Percentiles rank a stretch among this genome's conserved stretches.
Evolutionary conservation across 2,888 invertebrate genomes (phyloP).

Genomic region (Acleris laterana): DNA sequence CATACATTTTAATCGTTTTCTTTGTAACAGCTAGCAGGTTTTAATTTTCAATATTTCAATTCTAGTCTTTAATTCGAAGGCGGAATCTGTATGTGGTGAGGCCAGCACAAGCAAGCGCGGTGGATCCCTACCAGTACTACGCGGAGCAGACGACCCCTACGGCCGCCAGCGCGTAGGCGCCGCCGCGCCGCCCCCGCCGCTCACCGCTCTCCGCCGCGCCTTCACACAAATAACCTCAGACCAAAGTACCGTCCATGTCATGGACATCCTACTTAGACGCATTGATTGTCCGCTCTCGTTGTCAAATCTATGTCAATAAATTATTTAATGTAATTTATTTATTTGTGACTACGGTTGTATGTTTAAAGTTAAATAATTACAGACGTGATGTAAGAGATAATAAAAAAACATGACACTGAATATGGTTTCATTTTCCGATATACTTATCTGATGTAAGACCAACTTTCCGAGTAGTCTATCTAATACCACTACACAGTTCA

Average conservation of each 20-base stretch:
- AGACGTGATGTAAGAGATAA: slow-evolving; percentile 73
- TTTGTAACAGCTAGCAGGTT: slow-evolving; percentile 36
- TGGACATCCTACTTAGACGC: slow-evolving; percentile 66
- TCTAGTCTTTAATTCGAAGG: slow-evolving; percentile 85
- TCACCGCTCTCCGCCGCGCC: slow-evolving; percentile 51
- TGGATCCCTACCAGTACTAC: slow-evolving; percentile 86
- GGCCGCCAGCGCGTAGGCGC: slow-evolving; percentile 54
- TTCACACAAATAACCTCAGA: slow-evolving; percentile 72
- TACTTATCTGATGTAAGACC: slow-evolving; percentile 31
- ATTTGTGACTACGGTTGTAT: slow-evolving; percentile 77
- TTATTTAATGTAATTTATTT: slow-evolving; percentile 83
- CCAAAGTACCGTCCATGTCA: slow-evolving; percentile 74
- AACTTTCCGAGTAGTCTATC: background rate
- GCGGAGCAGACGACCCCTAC: slow-evolving; percentile 71
- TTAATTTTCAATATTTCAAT: slow-evolving; percentile 71
- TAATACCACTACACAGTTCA: background rate
- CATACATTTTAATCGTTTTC: slow-evolving; percentile 33
- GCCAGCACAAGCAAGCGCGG: slow-evolving; percentile 80
- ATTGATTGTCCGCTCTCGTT: slow-evolving; percentile 66
- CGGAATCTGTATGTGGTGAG: slow-evolving; percentile 86
- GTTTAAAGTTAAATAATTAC: slow-evolving; percentile 73
- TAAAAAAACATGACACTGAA: slow-evolving; percentile 65
- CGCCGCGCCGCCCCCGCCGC: slow-evolving; percentile 27
- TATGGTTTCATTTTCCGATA: slow-evolving; percentile 61
- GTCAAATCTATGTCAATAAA: slow-evolving; percentile 80